phyloP scores from a whole-genome alignment of 2,888 invertebrate species.

The Latheticus oryzae region DNA sequence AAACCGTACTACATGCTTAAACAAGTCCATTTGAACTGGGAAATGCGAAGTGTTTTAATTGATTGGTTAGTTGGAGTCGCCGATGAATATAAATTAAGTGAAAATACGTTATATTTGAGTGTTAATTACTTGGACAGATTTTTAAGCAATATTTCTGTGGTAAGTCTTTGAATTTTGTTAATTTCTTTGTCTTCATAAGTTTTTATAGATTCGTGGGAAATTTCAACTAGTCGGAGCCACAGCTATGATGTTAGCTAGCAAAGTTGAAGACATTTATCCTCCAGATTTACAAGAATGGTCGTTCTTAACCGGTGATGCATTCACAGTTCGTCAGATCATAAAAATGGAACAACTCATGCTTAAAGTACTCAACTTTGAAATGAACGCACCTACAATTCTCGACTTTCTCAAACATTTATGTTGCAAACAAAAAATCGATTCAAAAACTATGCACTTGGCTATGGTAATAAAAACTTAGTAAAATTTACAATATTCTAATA shows the following conservation, averaged over 20 bases:
- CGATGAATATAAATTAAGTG: constrained; percentile 59
- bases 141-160: constrained; percentile 60
- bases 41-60: constrained; percentile 59
- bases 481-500: too few relatives aligned
- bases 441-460: constrained; percentile 55
- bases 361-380: constrained; percentile 58
- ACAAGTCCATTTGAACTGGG: constrained; percentile 57
- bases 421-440: constrained; percentile 52
- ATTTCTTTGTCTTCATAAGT: background rate
- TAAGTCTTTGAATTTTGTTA: constrained; percentile 50
- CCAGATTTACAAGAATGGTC: constrained; percentile 60
- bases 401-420: constrained; percentile 59
- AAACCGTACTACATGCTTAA: constrained; percentile 57
- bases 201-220: constrained; percentile 55
- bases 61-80: constrained; percentile 62
- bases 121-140: constrained; percentile 62
- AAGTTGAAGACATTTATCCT: constrained; percentile 63
- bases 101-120: constrained; percentile 60
- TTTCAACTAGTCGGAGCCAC: constrained; percentile 63
- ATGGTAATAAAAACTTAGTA: constrained; percentile 52
- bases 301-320: constrained; percentile 59
- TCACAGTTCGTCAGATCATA: constrained; percentile 56
- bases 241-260: constrained; percentile 62
- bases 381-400: constrained; percentile 60
- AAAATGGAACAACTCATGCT: constrained; percentile 62